Base-by-base conservation (phyloP, 2,888 invertebrate species). In the Heteromyza rotundicornis region DNA sequence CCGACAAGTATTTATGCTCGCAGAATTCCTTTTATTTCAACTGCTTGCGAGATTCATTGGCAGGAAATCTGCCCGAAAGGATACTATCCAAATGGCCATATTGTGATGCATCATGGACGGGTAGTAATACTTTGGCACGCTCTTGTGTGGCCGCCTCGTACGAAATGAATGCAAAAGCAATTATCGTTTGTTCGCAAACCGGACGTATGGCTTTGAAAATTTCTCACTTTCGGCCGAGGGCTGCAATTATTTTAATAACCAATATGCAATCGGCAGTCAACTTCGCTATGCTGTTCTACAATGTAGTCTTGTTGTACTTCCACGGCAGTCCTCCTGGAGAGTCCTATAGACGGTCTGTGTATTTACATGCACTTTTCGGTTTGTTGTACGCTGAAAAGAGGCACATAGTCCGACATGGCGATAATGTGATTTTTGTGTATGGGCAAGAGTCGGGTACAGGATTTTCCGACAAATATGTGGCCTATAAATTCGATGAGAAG, bases 181-280 rank as follows among this genome's bases (percentile, higher is more conserved):
- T 82, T 44, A 47, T 82, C 1, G 70, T 82, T 1, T 75, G 74
- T 16, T 73, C 79, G 1, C 59, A 72, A 2, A 71, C 72, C 19
- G 76, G 79, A 0, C 72, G 76, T 5, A 80, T 80, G 80, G 76
- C 77, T 5, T 69, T 72, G 12, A 77, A 78, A 65, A 64, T 82
- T 1, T 65, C 82, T 0, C 81, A 81, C 60, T 82, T 74, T 60
- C 72, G 82, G 1, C 80, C 82, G 0, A 70, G 60, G 2, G 69
- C 72, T 0, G 74, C 78, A 8, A 77, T 82, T 16, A 59, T 81
- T 2, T 76, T 75, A 2, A 67, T 81, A 1, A 78, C 80, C 2
- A 69, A 70, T 10, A 68, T 76, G 68, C 67, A 68, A 7, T 73
- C 75, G 1, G 68, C 74, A 0, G 71, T 70, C n/a, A 72, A 77